Evolutionary conservation across 2,113 vertebrate species (phyloP).

Genomic region (Orycteropus afer): DNA sequence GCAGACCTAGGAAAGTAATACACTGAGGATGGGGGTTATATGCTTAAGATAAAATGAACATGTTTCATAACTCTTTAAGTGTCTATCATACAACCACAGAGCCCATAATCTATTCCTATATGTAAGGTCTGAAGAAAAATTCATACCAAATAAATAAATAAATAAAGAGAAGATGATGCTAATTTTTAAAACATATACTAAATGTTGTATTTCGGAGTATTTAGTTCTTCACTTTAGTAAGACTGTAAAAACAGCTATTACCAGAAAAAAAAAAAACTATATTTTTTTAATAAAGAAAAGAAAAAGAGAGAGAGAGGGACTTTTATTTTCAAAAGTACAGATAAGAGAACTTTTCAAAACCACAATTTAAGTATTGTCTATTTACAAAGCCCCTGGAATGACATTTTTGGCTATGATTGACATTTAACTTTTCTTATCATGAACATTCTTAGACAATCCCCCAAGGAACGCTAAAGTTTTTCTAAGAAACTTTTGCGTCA

Average conservation of each 20-base stretch:
- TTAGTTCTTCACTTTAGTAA: conserved; percentile 2
- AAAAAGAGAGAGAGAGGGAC: not conserved
- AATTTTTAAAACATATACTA: not conserved
- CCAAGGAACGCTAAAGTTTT: conserved; percentile 57
- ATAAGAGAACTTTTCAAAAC: not conserved
- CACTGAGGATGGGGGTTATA: not conserved
- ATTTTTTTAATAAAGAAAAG: not conserved
- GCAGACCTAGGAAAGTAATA: too few species aligned
- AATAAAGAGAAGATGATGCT: not conserved
- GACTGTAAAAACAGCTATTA: not conserved
- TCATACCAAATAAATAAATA: not conserved
- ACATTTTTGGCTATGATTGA: not conserved
- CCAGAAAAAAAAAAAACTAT: not conserved
- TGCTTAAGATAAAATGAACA: not conserved
- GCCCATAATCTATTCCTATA: not conserved
- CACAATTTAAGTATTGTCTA: not conserved
- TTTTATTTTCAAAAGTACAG: conserved; percentile 38
- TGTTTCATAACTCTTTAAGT: not conserved
- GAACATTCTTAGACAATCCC: conserved; percentile 46
- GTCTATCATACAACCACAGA: not conserved
- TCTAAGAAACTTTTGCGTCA: conserved; percentile 63
- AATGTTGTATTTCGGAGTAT: not conserved
- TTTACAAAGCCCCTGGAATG: not conserved
- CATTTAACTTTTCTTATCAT: conserved; percentile 61
- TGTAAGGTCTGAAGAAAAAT: not conserved